Evolutionary conservation across 1,140 invertebrate genomes (phyloP).

Genomic region (Neuroterus valhalla): DNA sequence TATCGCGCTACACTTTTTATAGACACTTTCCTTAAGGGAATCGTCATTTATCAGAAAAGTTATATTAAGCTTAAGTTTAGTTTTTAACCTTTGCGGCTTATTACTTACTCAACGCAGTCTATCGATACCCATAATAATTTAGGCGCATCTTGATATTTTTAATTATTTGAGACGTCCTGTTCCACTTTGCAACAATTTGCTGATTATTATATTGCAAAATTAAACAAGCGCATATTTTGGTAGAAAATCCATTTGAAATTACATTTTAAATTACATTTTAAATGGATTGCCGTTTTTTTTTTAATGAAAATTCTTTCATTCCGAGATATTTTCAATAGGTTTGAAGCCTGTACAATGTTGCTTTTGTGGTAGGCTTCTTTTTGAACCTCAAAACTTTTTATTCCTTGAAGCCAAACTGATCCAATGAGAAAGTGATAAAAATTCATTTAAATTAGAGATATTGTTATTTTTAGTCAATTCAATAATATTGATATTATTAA

Average conservation of each 20-base stretch:
- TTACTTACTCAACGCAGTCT: too few species aligned
- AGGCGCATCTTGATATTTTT: too few species aligned
- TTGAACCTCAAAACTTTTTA: constrained; percentile 8
- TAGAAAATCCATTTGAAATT: too few species aligned
- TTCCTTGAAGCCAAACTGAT: constrained; percentile 2
- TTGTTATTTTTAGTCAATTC: too few species aligned
- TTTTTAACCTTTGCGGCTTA: neutral
- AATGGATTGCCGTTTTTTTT: too few species aligned
- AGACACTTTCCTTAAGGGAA: constrained; percentile 18
- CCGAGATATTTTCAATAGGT: too few species aligned
- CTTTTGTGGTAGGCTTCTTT: neutral
- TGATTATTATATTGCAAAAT: neutral
- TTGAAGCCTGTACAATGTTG: neutral
- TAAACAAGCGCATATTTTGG: neutral
- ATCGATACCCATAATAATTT: too few species aligned
- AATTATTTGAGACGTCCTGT: too few species aligned
- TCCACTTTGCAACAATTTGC: neutral
- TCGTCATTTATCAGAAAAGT: constrained; percentile 12
- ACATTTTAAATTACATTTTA: too few species aligned
- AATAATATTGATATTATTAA: too few species aligned
- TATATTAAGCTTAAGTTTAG: neutral
- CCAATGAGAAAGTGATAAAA: neutral
- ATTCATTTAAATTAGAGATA: too few species aligned
- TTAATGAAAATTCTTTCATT: too few species aligned
- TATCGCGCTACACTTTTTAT: neutral